phyloP scores from a whole-genome alignment of 2,888 invertebrate genomes.

The Acleris literana region DNA sequence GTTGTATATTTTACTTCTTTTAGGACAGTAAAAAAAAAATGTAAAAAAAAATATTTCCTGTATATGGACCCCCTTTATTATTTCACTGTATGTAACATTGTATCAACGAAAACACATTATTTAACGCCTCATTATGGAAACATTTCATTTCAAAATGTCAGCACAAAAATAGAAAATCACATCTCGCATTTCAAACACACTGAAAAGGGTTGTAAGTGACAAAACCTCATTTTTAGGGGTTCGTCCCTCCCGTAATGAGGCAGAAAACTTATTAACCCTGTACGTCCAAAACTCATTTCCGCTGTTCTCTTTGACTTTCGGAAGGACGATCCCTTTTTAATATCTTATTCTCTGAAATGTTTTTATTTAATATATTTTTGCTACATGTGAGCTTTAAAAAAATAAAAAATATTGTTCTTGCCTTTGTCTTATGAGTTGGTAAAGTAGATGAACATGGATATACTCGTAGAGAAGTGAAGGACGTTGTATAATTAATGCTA shows the following conservation, averaged over 20 bases:
- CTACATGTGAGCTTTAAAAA: background rate
- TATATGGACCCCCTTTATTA: too few species aligned
- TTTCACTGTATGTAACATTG: too few species aligned
- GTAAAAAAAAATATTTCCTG: too few species aligned
- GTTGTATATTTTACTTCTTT: too few species aligned
- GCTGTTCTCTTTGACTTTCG: slow-evolving; percentile 24
- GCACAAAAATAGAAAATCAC: slow-evolving; percentile 2
- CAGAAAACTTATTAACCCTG: slow-evolving; percentile 33
- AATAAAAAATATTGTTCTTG: too few species aligned
- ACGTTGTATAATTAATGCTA: too few species aligned
- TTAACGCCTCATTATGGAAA: too few species aligned
- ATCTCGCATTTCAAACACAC: background rate
- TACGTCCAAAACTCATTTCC: slow-evolving; percentile 30
- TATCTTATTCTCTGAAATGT: background rate
- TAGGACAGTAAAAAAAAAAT: too few species aligned
- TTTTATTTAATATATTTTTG: background rate
- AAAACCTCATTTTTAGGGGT: slow-evolving; percentile 20
- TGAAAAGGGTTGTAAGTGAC: slow-evolving; percentile 25
- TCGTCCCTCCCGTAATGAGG: slow-evolving; percentile 21
- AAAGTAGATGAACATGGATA: too few species aligned
- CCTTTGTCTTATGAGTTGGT: too few species aligned
- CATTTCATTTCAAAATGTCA: background rate
- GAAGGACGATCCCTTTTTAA: slow-evolving; percentile 1
- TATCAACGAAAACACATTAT: too few species aligned
- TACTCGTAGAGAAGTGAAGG: too few species aligned